Percentiles rank a stretch among this genome's conserved stretches.
phyloP scores from a whole-genome alignment of 1,140 invertebrate genomes.

The Drosophila teissieri region DNA sequence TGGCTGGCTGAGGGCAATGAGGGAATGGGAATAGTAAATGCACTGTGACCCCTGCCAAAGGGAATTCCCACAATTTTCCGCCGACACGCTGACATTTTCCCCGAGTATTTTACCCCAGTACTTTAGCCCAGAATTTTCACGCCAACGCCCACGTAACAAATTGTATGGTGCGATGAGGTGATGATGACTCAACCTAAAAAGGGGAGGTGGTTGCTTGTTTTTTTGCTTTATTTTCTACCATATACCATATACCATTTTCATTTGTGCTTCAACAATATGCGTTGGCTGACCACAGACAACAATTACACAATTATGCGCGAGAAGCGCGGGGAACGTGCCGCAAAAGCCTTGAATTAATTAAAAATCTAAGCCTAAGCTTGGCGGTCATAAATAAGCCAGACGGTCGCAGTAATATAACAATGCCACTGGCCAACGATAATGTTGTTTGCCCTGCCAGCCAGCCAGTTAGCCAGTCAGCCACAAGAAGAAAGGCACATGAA shows the following conservation, averaged over 20 bases:
- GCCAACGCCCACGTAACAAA: conserved; percentile 70
- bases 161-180: conserved; percentile 27
- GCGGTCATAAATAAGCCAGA: conserved; percentile 71
- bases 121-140: conserved; percentile 74
- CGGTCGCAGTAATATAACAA: conserved; percentile 46
- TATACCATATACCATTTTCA: not conserved
- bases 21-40: conserved; percentile 14
- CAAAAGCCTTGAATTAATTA: conserved; percentile 80
- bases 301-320: conserved; percentile 75
- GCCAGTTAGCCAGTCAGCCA: not conserved
- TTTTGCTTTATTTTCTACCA: not conserved
- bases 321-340: conserved; percentile 44
- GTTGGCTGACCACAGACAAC: conserved; percentile 66
- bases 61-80: conserved; percentile 29
- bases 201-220: conserved; percentile 3
- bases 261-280: conserved; percentile 2
- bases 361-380: conserved; percentile 79
- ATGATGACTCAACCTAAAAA: conserved; percentile 46
- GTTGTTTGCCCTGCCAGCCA: conserved; percentile 25
- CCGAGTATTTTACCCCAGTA: conserved; percentile 59
- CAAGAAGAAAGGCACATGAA: conserved; percentile 24
- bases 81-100: conserved; percentile 34
- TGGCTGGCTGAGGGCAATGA: not conserved
- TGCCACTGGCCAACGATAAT: conserved; percentile 48
- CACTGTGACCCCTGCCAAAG: conserved; percentile 25